Evolutionary conservation across 2,113 vertebrate genomes (phyloP).

Genomic region (Typhlomys cinereus): DNA sequence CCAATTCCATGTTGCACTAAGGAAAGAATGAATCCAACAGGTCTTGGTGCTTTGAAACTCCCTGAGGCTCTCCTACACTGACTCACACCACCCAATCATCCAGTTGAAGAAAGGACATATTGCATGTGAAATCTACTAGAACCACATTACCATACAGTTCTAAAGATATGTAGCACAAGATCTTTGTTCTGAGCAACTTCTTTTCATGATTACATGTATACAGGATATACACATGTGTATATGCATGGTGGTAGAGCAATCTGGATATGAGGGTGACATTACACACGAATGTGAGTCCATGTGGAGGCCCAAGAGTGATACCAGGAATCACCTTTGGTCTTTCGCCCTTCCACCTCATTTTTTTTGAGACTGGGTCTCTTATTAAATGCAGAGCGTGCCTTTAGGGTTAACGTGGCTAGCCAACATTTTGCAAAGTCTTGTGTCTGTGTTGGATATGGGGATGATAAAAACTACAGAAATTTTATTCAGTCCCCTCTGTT

Average conservation of each 20-base stretch:
- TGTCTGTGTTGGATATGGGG: neutral
- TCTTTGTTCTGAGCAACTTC: neutral
- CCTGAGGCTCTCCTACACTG: neutral
- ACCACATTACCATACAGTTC: neutral
- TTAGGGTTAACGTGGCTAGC: no score
- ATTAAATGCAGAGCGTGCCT: no score
- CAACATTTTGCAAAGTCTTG: no score
- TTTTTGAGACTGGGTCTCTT: no score
- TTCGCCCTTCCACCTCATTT: no score
- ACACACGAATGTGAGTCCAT: no score
- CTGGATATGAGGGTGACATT: no score
- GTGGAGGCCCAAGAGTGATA: no score
- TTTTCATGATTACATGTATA: no score
- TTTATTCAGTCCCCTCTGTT: neutral
- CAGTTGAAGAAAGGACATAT: slow-evolving; percentile 46
- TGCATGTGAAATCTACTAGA: slow-evolving; percentile 50
- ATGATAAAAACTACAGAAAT: neutral
- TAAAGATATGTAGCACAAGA: neutral
- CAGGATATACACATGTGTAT: no score
- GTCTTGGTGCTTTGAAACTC: slow-evolving; percentile 13
- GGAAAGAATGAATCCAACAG: slow-evolving; percentile 38
- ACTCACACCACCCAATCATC: slow-evolving; percentile 17
- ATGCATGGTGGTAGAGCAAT: no score
- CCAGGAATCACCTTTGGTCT: no score
- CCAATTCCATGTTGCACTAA: neutral